phyloP scores from a whole-genome alignment of 2,797 vertebrate species.

The Sarcoramphus papa region DNA sequence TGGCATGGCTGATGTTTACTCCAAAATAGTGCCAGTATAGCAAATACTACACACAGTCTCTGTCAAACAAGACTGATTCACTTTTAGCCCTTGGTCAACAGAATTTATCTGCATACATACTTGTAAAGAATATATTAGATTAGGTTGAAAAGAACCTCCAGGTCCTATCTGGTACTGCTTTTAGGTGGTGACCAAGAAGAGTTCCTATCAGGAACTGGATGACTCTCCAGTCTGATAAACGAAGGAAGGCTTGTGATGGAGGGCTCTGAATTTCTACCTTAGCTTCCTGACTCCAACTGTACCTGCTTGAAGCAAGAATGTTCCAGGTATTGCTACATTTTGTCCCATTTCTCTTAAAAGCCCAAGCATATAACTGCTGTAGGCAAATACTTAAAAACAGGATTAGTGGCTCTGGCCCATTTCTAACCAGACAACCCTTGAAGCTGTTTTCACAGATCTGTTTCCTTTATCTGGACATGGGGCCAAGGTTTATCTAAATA shows the following conservation, averaged over 20 bases:
- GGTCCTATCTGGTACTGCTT: not conserved
- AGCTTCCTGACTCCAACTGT: not conserved
- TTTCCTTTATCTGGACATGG: not conserved
- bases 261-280: not conserved
- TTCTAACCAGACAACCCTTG: not conserved
- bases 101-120: not conserved
- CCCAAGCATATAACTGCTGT: not conserved
- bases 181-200: not conserved
- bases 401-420: not conserved
- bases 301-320: not conserved
- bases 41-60: not conserved
- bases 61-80: not conserved
- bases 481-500: not conserved
- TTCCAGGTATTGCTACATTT: not conserved
- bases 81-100: not conserved
- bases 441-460: not conserved
- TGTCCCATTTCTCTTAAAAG: not conserved
- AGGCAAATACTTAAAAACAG: not conserved
- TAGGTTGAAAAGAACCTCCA: not conserved
- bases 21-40: not conserved
- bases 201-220: not conserved
- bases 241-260: not conserved
- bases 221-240: not conserved
- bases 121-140: not conserved
- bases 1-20: not conserved